Base-by-base conservation (phyloP, 1,140 invertebrate species). In the Hylaeus volcanicus region DNA sequence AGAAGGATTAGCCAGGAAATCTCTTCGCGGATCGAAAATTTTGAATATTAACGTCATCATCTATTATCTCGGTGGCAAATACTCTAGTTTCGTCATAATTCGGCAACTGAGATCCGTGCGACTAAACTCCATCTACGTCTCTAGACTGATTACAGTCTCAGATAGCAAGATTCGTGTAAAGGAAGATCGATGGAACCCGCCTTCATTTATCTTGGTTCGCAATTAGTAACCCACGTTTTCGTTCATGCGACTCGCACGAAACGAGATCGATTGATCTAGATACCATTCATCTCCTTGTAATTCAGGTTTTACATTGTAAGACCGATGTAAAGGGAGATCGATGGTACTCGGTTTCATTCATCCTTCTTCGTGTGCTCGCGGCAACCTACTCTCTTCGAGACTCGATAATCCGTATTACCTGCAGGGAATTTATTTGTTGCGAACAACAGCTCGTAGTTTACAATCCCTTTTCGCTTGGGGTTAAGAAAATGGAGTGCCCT, bases 171-270 rank as follows among this genome's bases (percentile, higher is more conserved):
- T 51, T 51, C 51, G 51, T 11, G 51, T 11, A 51, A 51, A 51
- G 51, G 51, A 51, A 51, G 51, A 51, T 51, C 51, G 51, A 51
- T 51, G 51, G 51, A 9, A 2, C 8, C 2, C 8, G 6, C 51
- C 11, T 51, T 51, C 51, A 51, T 51, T 9, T 51, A 51, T 51
- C 51, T 51, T 11, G 11, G 51, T 51, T 51, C 51, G 51, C 51
- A 51, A 65, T 58, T 45, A 37, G 39, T 77, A 8, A 51, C n/a
- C 4, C 14, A 0, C 51, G n/a, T 55, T 65, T n/a, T n/a, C 41
- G 61, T 48, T 60, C 61, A 15, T n/a, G 5, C 77, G 37, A 79
- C 70, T 39, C 60, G 60, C 45, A 12, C 73, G 55, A 15, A 37
- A 11, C 66, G 65, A 81, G 64, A 65, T 55, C 64, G 51, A 51